phyloP scores from a whole-genome alignment of 30 jellyfish, hydroid and myxozoan species.

The Rhopilema esculentum region DNA sequence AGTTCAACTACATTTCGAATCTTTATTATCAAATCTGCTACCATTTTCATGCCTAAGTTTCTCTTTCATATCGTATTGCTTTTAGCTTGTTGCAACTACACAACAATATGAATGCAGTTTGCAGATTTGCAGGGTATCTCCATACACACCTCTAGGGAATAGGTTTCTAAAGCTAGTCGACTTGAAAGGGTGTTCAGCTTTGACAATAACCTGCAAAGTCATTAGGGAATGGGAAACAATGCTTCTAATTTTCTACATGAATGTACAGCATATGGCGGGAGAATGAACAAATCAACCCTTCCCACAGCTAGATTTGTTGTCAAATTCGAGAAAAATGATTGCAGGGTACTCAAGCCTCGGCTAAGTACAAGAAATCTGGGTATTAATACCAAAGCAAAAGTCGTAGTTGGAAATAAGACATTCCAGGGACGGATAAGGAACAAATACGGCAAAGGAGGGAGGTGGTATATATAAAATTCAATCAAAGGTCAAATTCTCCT shows the following conservation, averaged over 20 bases:
- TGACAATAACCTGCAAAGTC: neutral
- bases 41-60: constrained; percentile 35
- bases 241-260: neutral
- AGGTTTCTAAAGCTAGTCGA: neutral
- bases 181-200: neutral
- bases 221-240: neutral
- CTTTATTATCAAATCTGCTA: constrained; percentile 23
- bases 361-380: too few species aligned
- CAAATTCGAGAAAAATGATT: neutral
- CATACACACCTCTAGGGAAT: neutral
- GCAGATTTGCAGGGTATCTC: neutral
- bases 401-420: too few species aligned
- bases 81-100: neutral
- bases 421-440: too few species aligned
- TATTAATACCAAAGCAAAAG: too few species aligned
- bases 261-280: neutral
- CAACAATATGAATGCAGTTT: neutral
- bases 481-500: too few species aligned
- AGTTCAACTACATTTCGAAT: constrained; percentile 25
- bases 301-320: neutral
- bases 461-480: too few species aligned
- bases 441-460: too few species aligned
- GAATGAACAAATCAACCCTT: neutral
- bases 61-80: constrained; percentile 31
- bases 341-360: neutral